These are phyloP conservation scores for Galagoides demidoff DNA, from an alignment of 2,797 vertebrate species.

Conservation along the genomic window DNA sequence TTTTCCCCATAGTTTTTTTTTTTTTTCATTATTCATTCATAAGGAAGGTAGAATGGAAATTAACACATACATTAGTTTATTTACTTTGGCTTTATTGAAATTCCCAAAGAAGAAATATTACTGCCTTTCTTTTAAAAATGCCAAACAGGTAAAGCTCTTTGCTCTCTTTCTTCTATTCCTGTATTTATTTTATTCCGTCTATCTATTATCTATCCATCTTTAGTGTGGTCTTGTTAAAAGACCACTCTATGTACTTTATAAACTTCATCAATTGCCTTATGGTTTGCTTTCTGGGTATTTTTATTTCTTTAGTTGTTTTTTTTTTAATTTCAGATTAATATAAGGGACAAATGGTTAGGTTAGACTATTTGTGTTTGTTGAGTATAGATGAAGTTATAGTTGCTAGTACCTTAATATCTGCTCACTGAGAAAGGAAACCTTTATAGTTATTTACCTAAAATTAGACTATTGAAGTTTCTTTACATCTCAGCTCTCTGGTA, in stretches of 20 bases:
- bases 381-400: neutral
- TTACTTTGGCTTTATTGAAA: neutral
- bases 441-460: conserved; percentile 75
- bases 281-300: conserved; percentile 12
- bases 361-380: neutral
- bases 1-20: neutral
- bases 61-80: neutral
- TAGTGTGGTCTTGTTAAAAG: conserved; percentile 3
- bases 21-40: neutral
- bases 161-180: neutral
- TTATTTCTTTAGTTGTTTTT: too few relatives aligned
- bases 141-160: neutral
- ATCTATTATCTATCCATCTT: neutral
- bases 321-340: too few relatives aligned
- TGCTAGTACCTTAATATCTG: conserved; percentile 67
- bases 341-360: too few relatives aligned
- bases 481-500: conserved; percentile 27
- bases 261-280: conserved; percentile 59
- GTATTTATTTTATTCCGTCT: neutral
- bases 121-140: conserved; percentile 23
- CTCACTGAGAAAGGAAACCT: conserved; percentile 64
- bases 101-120: neutral
- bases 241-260: neutral
- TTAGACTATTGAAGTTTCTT: conserved; percentile 59
- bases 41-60: neutral